Conservation (phyloP, 2,888 invertebrate species). For the Cataglyphis albicans region DNA sequence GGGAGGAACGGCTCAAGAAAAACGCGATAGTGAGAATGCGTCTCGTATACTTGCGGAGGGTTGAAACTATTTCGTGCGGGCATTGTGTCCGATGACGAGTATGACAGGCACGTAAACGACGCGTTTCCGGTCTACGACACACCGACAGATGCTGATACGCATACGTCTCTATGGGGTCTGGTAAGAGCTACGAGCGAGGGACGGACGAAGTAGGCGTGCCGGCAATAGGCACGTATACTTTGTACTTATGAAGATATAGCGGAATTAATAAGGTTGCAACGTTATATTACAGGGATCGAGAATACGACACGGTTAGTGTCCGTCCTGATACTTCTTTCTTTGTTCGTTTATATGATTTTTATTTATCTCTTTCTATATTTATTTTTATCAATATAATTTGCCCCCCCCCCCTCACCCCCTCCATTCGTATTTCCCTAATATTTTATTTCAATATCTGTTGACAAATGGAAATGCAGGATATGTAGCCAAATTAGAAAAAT, state of each 20-base stretch:
- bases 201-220: slow-evolving; percentile 66
- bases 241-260: slow-evolving; percentile 34
- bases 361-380: neutral
- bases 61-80: slow-evolving; percentile 58
- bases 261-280: slow-evolving; percentile 38
- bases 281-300: slow-evolving; percentile 23
- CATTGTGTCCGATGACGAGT: slow-evolving; percentile 59
- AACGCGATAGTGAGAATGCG: slow-evolving; percentile 56
- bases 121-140: slow-evolving; percentile 71
- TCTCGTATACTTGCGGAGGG: slow-evolving; percentile 57
- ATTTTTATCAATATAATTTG: neutral
- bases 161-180: slow-evolving; percentile 19
- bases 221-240: slow-evolving; percentile 18
- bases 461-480: neutral
- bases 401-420: neutral
- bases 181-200: slow-evolving; percentile 39
- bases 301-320: neutral
- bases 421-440: neutral
- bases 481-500: neutral
- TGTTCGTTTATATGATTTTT: neutral
- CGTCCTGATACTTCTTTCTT: neutral
- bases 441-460: neutral
- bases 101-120: slow-evolving; percentile 74
- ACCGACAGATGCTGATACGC: slow-evolving; percentile 69
- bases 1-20: slow-evolving; percentile 54